Conservation (phyloP, 1,140 invertebrate species). For the Scaptomyza montana region DNA sequence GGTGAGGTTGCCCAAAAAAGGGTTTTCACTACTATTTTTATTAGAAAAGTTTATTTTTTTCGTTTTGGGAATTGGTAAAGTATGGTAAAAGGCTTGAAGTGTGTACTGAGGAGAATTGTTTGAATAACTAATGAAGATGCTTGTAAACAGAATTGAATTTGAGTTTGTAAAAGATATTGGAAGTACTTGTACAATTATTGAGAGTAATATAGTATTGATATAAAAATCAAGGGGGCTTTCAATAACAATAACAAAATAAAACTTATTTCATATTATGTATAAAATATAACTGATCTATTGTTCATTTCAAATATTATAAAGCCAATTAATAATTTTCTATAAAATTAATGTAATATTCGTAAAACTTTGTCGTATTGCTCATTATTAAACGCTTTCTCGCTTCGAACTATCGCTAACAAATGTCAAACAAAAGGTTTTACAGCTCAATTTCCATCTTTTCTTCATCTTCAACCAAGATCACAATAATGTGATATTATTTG, state of each 20-base stretch:
- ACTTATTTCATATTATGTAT: too few relatives aligned
- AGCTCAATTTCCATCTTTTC: neutral
- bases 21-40: neutral
- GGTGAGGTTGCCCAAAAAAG: neutral
- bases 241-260: neutral
- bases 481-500: slow-evolving; percentile 12
- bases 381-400: too few relatives aligned
- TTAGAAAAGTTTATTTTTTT: slow-evolving; percentile 21
- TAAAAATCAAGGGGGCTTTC: neutral
- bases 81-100: slow-evolving; percentile 33
- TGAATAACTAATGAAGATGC: slow-evolving; percentile 49
- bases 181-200: neutral
- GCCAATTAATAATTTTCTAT: too few relatives aligned
- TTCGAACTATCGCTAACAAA: too few relatives aligned
- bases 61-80: slow-evolving; percentile 32
- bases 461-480: slow-evolving; percentile 7
- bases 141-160: slow-evolving; percentile 22
- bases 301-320: neutral
- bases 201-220: neutral
- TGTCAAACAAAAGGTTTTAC: neutral
- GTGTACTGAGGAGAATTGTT: slow-evolving; percentile 20
- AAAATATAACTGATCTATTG: too few relatives aligned
- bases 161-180: slow-evolving; percentile 41
- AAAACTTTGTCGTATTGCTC: neutral
- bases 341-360: too few relatives aligned